Conservation (phyloP, 1,140 invertebrate species). For the Oryctes rhinoceros region DNA sequence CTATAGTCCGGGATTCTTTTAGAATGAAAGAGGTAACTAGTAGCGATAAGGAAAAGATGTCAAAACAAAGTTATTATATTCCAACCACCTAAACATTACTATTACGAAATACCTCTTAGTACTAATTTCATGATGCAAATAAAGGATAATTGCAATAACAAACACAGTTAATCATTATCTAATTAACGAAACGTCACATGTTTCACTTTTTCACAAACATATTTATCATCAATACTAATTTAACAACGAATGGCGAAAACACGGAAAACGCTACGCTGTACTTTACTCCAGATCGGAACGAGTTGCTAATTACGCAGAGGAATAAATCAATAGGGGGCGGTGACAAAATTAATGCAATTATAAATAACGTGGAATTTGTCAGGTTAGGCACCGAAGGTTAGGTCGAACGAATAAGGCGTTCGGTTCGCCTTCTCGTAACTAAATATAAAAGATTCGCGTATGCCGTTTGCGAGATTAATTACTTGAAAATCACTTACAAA, state of each 20-base stretch:
- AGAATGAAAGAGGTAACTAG: too few relatives aligned
- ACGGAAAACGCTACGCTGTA: neutral
- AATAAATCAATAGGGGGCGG: neutral
- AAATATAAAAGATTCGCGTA: neutral
- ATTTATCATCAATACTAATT: neutral
- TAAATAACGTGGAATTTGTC: neutral
- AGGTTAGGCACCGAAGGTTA: neutral
- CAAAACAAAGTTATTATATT: too few relatives aligned
- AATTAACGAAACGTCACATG: neutral
- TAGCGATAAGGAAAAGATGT: too few relatives aligned
- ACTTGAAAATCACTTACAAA: neutral
- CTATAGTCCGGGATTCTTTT: too few relatives aligned
- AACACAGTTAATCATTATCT: neutral
- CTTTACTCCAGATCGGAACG: neutral
- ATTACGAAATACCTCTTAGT: neutral
- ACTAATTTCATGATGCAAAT: neutral
- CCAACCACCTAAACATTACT: too few relatives aligned
- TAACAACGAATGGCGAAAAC: neutral
- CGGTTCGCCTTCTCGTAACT: too few relatives aligned
- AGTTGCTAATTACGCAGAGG: neutral
- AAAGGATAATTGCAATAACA: neutral
- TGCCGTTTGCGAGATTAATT: neutral
- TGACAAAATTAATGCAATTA: neutral
- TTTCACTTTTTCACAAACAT: neutral
- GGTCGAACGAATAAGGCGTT: too few relatives aligned